Evolutionary conservation across 2,888 invertebrate species (phyloP), one percentile per base, ranked within the genome.

Genomic region (Brenthis daphne): DNA sequence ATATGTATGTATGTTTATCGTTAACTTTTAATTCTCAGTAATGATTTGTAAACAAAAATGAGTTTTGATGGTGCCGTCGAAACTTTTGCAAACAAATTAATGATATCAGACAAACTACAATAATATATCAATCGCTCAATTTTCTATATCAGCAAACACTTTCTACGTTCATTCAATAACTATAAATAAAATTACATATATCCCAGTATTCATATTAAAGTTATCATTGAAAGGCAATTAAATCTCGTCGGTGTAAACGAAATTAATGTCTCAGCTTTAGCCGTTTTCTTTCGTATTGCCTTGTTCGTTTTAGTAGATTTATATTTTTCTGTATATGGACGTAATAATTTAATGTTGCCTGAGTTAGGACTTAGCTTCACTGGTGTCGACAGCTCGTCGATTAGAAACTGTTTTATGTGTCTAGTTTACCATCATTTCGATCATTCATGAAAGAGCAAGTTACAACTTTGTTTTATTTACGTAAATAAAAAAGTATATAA

Each of bases 151-250:
- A 58, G 55, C 64, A 57, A 69, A 70, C 75, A 80, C 85, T 86
- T 85, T 86, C 85, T 83, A 83, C 75, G 71, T 73, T 74, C 61
- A 57, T 74, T 76, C 77, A 77, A 80, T 75, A 78, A 82, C 73
- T 76, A 78, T 84, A 85, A 83, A 84, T 81, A 76, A 75, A 69
- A 79, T 84, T 85, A 80, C 82, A 80, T 86, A 79, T 82, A 80
- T 86, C 81, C 86, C 78, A 74, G 74, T 73, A 76, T 79, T 80
- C 78, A 80, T 82, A 82, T 85, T 85, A 83, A 85, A 79, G 77
- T 81, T 85, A 86, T 87, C 85, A 83, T 80, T 81, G 77, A 79
- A 72, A 72, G 70, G 82, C 82, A 85, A 87, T 87, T 83, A 85
- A 83, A 86, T 85, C 83, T 82, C 73, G 69, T 72, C 77, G 80